phyloP scores from a whole-genome alignment of 2,888 invertebrate genomes.

The Drosophila colorata region DNA sequence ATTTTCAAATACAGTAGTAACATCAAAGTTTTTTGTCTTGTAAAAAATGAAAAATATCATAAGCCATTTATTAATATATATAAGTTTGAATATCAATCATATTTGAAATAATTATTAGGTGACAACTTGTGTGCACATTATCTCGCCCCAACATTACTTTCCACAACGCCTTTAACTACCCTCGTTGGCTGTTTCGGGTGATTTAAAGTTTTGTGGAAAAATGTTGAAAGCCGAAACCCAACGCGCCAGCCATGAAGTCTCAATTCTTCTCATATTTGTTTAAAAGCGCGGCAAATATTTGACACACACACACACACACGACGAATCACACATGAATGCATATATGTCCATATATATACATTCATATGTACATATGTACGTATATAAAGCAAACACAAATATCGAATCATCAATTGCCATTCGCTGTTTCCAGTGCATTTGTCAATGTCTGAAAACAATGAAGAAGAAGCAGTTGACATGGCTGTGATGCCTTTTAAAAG shows the following conservation, averaged over 20 bases:
- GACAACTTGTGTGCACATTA: too few relatives aligned
- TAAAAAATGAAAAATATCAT: too few relatives aligned
- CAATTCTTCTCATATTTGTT: constrained; percentile 48
- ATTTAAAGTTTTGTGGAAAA: constrained; percentile 52
- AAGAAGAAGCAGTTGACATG: constrained; percentile 21
- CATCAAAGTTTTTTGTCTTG: too few relatives aligned
- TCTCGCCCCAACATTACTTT: background rate
- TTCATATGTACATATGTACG: background rate
- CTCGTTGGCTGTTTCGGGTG: constrained; percentile 21
- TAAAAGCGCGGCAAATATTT: constrained; percentile 73
- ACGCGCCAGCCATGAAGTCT: constrained; percentile 30
- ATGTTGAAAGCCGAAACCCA: constrained; percentile 58
- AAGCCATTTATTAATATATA: too few relatives aligned
- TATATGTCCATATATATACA: background rate
- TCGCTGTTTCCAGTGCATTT: constrained; percentile 56
- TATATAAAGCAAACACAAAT: constrained; percentile 19
- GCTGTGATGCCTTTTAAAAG: constrained; percentile 27
- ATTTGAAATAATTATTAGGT: too few relatives aligned
- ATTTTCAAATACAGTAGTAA: too few relatives aligned
- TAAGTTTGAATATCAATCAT: too few relatives aligned
- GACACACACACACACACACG: constrained; percentile 30
- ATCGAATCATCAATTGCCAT: constrained; percentile 49
- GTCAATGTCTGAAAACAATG: constrained; percentile 50
- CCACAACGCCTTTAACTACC: constrained; percentile 5
- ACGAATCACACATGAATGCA: background rate